Evolutionary conservation across 37 sponge, comb jelly and placozoan species (phyloP).

Genomic region (Theonella swinhoei): DNA sequence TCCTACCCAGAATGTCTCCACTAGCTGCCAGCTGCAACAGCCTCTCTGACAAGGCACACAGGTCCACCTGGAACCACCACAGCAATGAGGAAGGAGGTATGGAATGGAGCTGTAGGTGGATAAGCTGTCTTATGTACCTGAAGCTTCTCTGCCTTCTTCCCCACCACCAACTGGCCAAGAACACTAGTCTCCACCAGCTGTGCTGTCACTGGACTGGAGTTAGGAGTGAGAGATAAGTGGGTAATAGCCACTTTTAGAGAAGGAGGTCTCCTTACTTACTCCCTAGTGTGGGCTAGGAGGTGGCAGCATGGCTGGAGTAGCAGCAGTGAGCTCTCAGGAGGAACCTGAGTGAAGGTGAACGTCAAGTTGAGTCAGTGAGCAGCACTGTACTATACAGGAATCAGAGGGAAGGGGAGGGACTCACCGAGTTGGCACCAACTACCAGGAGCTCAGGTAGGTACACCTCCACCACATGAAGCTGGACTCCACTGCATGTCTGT

Average conservation of each 20-base stretch:
- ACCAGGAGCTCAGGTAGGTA: slow-evolving; percentile 38
- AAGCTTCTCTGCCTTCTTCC: neutral
- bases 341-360: too few species aligned
- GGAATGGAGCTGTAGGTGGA: too few species aligned
- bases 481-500: slow-evolving; percentile 34
- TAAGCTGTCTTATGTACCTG: too few species aligned
- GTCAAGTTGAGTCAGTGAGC: too few species aligned
- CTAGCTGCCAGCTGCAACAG: slow-evolving; percentile 24
- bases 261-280: neutral
- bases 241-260: neutral
- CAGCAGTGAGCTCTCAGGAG: neutral
- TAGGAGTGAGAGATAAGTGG: too few species aligned
- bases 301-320: neutral
- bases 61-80: slow-evolving; percentile 33
- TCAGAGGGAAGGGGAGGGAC: neutral
- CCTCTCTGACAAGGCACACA: neutral
- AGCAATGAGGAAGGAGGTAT: too few species aligned
- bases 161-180: neutral
- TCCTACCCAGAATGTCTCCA: slow-evolving; percentile 29
- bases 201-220: neutral
- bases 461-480: slow-evolving; percentile 58
- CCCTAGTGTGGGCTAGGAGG: neutral
- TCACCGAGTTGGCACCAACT: neutral
- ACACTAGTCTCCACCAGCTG: neutral
- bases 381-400: neutral